Percentiles rank a stretch among this genome's conserved stretches.
Conservation (phyloP, 2,888 invertebrate genomes). For the Epsilonema sp. region DNA sequence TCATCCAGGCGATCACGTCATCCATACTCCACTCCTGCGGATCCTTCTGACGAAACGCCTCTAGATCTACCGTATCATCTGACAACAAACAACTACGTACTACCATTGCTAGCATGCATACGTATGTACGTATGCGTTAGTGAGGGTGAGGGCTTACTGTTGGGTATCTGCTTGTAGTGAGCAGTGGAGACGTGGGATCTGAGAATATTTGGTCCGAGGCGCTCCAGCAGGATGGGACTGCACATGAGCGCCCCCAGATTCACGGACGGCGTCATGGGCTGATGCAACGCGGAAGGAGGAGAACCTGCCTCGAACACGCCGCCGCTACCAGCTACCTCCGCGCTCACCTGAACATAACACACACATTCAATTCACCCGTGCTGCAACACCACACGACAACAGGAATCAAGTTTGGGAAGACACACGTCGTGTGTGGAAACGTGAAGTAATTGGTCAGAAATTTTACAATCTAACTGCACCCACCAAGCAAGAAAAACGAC, state of each 20-base stretch:
- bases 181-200: conserved; percentile 15
- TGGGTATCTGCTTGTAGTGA: conserved; percentile 21
- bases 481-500: no score
- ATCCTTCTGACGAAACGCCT: conserved; percentile 25
- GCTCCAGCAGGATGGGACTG: conserved; percentile 11
- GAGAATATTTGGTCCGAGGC: conserved; percentile 14
- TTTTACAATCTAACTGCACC: no score
- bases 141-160: conserved; percentile 16
- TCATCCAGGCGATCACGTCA: conserved; percentile 26
- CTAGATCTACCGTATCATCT: conserved; percentile 17
- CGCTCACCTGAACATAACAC: no score
- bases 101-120: background rate
- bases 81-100: background rate
- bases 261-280: background rate
- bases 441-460: no score
- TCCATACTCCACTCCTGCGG: conserved; percentile 21
- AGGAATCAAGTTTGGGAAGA: no score
- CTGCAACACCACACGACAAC: no score
- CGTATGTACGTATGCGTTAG: no score
- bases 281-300: no score
- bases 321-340: no score
- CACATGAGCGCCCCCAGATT: background rate
- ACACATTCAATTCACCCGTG: no score
- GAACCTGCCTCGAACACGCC: no score
- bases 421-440: no score